These are phyloP conservation scores for Naja naja DNA, from an alignment of 2,113 vertebrate species.

Conservation along the genomic window DNA sequence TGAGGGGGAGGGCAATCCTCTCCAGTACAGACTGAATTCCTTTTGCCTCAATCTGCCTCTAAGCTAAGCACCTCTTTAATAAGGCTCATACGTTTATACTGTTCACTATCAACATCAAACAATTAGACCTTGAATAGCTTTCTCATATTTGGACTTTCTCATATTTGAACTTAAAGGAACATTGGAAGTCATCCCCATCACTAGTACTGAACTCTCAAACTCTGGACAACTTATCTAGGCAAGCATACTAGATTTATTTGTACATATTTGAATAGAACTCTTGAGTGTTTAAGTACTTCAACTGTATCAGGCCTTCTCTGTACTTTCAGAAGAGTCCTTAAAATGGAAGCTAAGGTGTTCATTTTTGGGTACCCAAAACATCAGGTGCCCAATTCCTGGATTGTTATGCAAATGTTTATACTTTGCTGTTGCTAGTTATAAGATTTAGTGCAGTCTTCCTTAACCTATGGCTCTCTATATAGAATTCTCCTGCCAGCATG, in stretches of 20 bases:
- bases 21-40: neutral
- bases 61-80: neutral
- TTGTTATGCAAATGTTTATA: neutral
- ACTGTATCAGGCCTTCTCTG: neutral
- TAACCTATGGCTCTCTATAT: neutral
- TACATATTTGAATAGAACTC: neutral
- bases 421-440: neutral
- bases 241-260: neutral
- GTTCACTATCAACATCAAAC: neutral
- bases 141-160: neutral
- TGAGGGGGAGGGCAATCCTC: neutral
- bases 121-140: neutral
- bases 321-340: neutral
- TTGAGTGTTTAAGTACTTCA: neutral
- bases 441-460: neutral
- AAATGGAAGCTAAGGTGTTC: neutral
- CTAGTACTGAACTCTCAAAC: neutral
- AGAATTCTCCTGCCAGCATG: neutral
- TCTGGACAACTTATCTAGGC: neutral
- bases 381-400: neutral
- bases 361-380: neutral
- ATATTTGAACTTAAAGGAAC: neutral
- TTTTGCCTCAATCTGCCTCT: neutral
- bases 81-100: neutral
- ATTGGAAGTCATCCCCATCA: neutral